Base-by-base conservation (phyloP, 2,888 invertebrate species). In the Phragmatobia fuliginosa region DNA sequence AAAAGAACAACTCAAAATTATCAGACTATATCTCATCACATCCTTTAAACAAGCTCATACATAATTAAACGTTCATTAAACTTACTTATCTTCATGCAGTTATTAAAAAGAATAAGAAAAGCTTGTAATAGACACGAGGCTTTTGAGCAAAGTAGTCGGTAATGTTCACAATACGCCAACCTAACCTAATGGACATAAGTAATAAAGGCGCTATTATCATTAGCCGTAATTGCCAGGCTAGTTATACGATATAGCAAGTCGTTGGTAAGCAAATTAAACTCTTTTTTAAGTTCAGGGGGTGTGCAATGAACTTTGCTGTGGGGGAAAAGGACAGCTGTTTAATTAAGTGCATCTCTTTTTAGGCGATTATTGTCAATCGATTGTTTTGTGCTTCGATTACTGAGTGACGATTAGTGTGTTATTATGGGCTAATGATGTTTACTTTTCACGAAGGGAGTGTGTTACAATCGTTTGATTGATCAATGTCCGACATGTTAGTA, bases 201-300 rank as follows among this genome's bases (percentile, higher is more conserved):
- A 90, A 90, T 90, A 90, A 88, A 88, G 85, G 75, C 66, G 83
- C 86, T 88, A 88, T 90, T 89, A 90, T 91, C 91, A 89, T 91
- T 90, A 91, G 87, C 78, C 78, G 84, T 91, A 91, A 91, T 90
- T 90, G 90, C 88, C 83, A 69, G 66, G 76, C 83, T 83, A 81
- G 84, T 84, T 82, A 82, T 81, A 78, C 83, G 77, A 82, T 82
- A 82, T 76, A 82, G 76, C 78, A 78, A 79, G 74, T 79, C 78
- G 82, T 80, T 79, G 78, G 85, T 83, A 81, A 84, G 85, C 85
- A 83, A 85, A 85, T 84, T 85, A 82, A 85, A 85, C 85, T 85
- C 85, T 85, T 84, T 85, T 83, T 83, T 81, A 78, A 82, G 81
- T 79, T 77, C 80, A 74, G 69, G 76, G 81, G 83, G 83, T 83